phyloP scores from a whole-genome alignment of 2,113 vertebrate genomes.

The Daphoenositta chrysoptera region DNA sequence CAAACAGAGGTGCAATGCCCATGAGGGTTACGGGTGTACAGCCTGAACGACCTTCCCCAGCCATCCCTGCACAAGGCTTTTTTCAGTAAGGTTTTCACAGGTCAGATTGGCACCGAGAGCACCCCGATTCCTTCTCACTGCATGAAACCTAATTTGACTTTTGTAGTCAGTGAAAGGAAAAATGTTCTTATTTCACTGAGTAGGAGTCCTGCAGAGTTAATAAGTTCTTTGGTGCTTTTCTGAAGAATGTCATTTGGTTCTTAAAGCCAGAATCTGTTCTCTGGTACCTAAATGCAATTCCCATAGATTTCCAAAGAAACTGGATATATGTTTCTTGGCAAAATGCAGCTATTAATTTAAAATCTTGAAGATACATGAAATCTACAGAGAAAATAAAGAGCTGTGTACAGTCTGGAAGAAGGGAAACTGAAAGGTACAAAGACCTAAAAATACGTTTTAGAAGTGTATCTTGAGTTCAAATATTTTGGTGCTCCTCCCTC shows the following conservation, averaged over 20 bases:
- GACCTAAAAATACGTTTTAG: not conserved
- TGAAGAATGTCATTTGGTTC: not conserved
- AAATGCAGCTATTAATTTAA: not conserved
- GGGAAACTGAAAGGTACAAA: not conserved
- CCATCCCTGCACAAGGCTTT: not conserved
- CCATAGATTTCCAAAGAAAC: not conserved
- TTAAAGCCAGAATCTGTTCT: not conserved
- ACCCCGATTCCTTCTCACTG: not conserved
- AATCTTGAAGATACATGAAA: not conserved
- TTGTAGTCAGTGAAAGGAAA: not conserved
- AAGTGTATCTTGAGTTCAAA: not conserved
- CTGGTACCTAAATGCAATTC: not conserved
- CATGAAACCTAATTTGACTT: not conserved
- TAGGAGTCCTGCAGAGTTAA: slow-evolving; percentile 5
- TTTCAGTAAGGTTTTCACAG: not conserved
- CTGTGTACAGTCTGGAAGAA: not conserved
- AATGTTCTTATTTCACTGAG: not conserved
- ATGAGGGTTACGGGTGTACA: not conserved
- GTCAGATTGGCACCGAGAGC: not conserved
- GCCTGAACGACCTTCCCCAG: not conserved
- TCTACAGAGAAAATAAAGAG: not conserved
- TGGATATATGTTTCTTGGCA: not conserved
- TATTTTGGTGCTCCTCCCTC: not conserved
- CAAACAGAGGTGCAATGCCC: not conserved
- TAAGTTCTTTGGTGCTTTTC: not conserved